Base-by-base conservation (phyloP, 2,888 invertebrate genomes). In the Eilema sororculum region DNA sequence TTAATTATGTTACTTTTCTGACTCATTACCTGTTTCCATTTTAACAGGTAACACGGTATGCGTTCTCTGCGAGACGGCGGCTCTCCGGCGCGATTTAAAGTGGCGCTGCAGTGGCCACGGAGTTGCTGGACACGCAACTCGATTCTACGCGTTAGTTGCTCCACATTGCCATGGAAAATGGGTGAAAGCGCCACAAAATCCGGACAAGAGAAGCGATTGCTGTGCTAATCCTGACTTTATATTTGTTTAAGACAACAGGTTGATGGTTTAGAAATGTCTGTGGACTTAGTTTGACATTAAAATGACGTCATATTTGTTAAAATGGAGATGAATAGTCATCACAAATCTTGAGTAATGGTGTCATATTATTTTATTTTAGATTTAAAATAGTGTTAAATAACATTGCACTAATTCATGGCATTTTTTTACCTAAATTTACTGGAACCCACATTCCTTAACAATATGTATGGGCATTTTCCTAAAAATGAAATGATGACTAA, bases 91-190 rank as follows among this genome's bases (percentile, higher is more conserved):
- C 60, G 96, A 96, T 73, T 91, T 97, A 37, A 97, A 97, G 74
- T 97, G 97, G 96, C 96, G 98, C 64, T 98, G 98, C 94, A 97
- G 97, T 76, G 98, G 98, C 0, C 98, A 98, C 89, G 98, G 98
- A 0, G 97, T 97, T 3, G 95, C 96, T 41, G 97, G 97, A 0
- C 96, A 97, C 71, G 96, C 97, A 75, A 98, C 98, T 16, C 96
- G 98, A 71, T 98, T 98, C 97, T 97, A 97, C 82, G 98, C 98
- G 52, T 96, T 98, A 46, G 97, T 98, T 63, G 97, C 97, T n/a
- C 97, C 97, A 0, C 97, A 98, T 84, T 98, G 98, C 91, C 98
- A 98, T 86, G 98, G 98, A 57, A 98, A 98, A 89, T 98, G 98
- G 98, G 93, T 97, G 63, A 96, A 98, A 64, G 87, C 95, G 0